Conservation (phyloP, 1,140 invertebrate species). For the Odontomachus brunneus region DNA sequence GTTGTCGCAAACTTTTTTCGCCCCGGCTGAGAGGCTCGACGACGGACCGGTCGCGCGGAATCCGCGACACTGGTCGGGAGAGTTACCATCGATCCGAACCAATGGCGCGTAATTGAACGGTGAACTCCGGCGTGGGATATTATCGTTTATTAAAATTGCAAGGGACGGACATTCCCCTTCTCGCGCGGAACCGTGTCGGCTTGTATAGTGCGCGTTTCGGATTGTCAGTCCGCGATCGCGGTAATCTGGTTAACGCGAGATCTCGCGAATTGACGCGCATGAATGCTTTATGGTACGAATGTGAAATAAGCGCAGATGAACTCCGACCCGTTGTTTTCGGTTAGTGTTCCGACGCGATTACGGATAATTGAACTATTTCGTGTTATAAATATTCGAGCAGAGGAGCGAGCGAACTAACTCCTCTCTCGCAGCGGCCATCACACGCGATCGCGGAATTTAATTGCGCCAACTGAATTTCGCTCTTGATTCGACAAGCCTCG, state of each 20-base stretch:
- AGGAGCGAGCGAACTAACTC: not conserved
- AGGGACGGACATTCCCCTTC: constrained; percentile 24
- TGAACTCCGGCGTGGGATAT: constrained; percentile 25
- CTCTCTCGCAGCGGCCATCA: not conserved
- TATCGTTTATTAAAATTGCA: constrained; percentile 49
- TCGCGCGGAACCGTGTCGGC: not conserved
- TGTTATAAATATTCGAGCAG: constrained; percentile 52
- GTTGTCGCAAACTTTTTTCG: constrained; percentile 26
- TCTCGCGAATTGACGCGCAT: constrained; percentile 38
- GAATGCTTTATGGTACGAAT: constrained; percentile 46
- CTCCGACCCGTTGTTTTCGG: constrained; percentile 4
- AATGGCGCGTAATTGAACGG: constrained; percentile 12
- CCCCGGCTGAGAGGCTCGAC: constrained; percentile 22
- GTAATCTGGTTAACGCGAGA: constrained; percentile 41
- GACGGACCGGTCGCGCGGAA: too few relatives aligned
- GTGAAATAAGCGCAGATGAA: constrained; percentile 35
- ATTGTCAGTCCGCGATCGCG: constrained; percentile 25
- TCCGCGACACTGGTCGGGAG: too few relatives aligned
- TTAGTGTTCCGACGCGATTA: constrained; percentile 27
- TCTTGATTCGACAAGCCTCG: constrained; percentile 51
- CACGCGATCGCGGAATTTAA: constrained; percentile 45
- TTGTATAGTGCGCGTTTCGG: constrained; percentile 3
- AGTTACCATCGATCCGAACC: constrained; percentile 34
- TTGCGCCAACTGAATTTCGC: constrained; percentile 30
- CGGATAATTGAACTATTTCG: constrained; percentile 56